Evolutionary conservation across 2,797 vertebrate species (phyloP).

Genomic region (Phrynocephalus guinanensis): DNA sequence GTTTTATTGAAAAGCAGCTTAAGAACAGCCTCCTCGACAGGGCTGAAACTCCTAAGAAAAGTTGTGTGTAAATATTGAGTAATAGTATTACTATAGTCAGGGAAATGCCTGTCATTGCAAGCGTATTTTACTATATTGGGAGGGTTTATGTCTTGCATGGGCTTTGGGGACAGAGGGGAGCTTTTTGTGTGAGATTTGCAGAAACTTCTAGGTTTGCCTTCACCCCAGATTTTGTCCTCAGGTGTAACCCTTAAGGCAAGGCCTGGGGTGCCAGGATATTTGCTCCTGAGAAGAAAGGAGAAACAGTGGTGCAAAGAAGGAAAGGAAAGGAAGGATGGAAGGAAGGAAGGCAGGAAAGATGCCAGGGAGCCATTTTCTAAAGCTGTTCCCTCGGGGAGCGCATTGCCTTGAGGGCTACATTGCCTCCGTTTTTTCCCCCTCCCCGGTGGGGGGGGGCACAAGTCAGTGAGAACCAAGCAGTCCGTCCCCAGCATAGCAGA

Average conservation of each 20-base stretch:
- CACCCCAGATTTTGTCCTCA: background rate
- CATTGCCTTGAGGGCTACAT: background rate
- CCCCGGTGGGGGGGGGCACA: too few relatives aligned
- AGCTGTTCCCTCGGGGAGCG: background rate
- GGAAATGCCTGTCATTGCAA: background rate
- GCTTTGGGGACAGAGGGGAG: background rate
- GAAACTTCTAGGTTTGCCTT: background rate
- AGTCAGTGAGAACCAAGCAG: background rate
- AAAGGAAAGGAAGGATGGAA: too few relatives aligned
- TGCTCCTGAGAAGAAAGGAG: background rate
- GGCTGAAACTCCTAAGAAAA: background rate
- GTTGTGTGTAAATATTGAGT: background rate
- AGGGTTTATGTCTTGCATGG: background rate
- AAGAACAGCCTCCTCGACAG: background rate
- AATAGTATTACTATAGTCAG: background rate
- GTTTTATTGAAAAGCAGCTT: background rate
- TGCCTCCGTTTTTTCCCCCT: background rate
- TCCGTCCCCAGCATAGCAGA: background rate
- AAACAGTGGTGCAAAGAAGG: too few relatives aligned
- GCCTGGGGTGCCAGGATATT: too few relatives aligned
- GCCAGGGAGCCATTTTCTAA: background rate
- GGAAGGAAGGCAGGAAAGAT: too few relatives aligned
- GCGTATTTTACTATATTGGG: background rate
- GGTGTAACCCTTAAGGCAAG: background rate
- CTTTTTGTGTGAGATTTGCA: background rate